Evolutionary conservation across 2,888 invertebrate species (phyloP).

Genomic region (Agrotis puta): DNA sequence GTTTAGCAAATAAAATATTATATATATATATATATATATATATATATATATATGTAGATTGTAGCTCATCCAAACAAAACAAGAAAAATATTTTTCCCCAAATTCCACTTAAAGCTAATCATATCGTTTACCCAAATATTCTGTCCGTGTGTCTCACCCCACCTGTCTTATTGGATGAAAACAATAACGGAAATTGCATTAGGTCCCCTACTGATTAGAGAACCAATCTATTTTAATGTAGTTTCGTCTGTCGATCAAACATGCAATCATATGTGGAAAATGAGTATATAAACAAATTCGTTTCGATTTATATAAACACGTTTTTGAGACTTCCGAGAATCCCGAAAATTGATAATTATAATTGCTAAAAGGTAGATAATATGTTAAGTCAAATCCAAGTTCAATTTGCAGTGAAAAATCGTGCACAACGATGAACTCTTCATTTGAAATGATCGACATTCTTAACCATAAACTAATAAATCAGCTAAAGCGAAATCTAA

Average conservation of each 20-base stretch:
- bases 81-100: slow-evolving; percentile 10
- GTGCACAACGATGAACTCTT: background rate
- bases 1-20: no score
- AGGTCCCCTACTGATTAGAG: slow-evolving; percentile 74
- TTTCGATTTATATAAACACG: no score
- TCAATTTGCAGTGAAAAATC: background rate
- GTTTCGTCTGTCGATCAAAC: slow-evolving; percentile 61
- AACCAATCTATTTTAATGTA: slow-evolving; percentile 78
- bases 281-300: slow-evolving; percentile 26
- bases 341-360: no score
- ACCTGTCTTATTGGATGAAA: slow-evolving; percentile 73
- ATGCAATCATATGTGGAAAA: slow-evolving; percentile 64
- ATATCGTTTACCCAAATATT: slow-evolving; percentile 49
- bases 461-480: slow-evolving; percentile 35
- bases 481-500: slow-evolving; percentile 38
- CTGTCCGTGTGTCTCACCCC: slow-evolving; percentile 62
- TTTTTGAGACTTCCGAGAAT: background rate
- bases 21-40: no score
- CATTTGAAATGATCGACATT: background rate
- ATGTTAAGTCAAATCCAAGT: background rate
- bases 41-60: no score
- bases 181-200: slow-evolving; percentile 80
- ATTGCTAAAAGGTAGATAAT: no score
- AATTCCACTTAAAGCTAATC: slow-evolving; percentile 35
- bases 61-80: slow-evolving; percentile 17